phyloP scores from a whole-genome alignment of 1,140 invertebrate genomes.

The Drosophila malerkotliana region DNA sequence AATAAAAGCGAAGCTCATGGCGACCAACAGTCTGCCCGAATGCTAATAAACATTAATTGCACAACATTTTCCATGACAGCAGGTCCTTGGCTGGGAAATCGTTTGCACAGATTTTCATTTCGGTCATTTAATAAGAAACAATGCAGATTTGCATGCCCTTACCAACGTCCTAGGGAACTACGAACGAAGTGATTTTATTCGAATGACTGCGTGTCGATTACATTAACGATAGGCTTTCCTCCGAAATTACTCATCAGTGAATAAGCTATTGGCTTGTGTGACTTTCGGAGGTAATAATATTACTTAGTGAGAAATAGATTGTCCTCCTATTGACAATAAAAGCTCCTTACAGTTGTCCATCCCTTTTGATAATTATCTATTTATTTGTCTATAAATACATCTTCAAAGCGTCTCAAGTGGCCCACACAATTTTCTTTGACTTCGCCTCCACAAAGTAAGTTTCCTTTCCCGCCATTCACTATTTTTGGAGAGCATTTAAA shows the following conservation, averaged over 20 bases:
- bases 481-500: conserved; percentile 48
- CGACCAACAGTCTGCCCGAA: conserved; percentile 41
- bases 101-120: conserved; percentile 27
- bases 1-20: conserved; percentile 7
- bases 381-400: background rate
- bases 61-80: conserved; percentile 45
- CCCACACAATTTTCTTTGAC: background rate
- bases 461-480: background rate
- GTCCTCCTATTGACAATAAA: background rate
- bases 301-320: background rate
- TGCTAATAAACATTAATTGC: conserved; percentile 79
- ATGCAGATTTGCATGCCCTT: conserved; percentile 36
- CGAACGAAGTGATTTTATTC: background rate
- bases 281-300: background rate
- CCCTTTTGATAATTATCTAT: background rate
- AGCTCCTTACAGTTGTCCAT: background rate
- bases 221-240: background rate
- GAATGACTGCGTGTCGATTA: background rate
- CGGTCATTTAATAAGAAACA: conserved; percentile 28
- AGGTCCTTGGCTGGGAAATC: conserved; percentile 5
- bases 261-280: background rate
- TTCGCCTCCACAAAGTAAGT: background rate
- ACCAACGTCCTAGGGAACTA: background rate
- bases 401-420: conserved; percentile 10
- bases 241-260: background rate